These are phyloP conservation scores for Octomys mimax DNA, from an alignment of 2,797 vertebrate genomes.

Conservation along the genomic window DNA sequence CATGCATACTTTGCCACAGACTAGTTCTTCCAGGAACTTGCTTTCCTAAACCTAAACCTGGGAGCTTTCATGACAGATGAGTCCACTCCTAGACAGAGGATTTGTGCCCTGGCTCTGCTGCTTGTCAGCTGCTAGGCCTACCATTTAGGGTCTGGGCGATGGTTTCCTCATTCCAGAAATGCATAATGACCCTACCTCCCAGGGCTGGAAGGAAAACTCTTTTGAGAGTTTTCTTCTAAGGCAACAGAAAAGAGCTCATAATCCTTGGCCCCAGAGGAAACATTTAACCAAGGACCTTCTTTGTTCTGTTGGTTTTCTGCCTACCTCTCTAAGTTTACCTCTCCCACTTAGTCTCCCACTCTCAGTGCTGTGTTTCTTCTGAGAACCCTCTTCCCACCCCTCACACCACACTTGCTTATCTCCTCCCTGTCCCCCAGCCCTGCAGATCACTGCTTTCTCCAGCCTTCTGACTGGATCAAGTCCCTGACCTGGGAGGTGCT, in stretches of 20 bases:
- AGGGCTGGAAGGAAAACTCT: background rate
- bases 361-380: constrained; percentile 4
- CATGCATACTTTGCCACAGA: background rate
- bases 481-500: background rate
- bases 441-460: background rate
- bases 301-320: background rate
- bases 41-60: background rate
- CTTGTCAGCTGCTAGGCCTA: background rate
- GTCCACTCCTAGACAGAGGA: background rate
- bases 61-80: background rate
- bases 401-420: background rate
- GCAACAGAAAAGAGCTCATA: background rate
- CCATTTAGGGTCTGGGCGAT: background rate
- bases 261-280: background rate
- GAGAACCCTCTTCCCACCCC: background rate
- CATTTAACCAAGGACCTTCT: background rate
- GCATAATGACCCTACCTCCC: background rate
- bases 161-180: constrained; percentile 7
- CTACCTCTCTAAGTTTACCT: background rate
- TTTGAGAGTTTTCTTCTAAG: constrained; percentile 47
- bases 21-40: background rate
- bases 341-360: background rate
- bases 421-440: background rate
- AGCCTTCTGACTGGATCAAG: background rate
- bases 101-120: background rate